A percentile compares a stretch with the other conserved stretches of the same genome.
These are phyloP conservation scores for Xenopus petersii DNA, from an alignment of 2,797 vertebrate genomes.

Conservation along the genomic window DNA sequence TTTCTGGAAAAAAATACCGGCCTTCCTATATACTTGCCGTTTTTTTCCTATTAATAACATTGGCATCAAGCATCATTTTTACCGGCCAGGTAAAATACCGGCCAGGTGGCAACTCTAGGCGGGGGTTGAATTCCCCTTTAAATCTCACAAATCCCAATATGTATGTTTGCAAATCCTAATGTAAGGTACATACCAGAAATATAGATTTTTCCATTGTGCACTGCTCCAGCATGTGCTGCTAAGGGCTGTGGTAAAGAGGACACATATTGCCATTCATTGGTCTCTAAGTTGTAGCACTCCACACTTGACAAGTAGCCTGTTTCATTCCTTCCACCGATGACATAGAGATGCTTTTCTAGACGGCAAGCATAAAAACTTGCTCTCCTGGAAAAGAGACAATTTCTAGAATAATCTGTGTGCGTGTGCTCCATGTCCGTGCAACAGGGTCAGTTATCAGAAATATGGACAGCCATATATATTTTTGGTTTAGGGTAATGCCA, in stretches of 20 bases:
- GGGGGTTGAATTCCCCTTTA: too few species aligned
- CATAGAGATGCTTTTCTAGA: constrained; percentile 94
- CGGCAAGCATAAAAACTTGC: constrained; percentile 98
- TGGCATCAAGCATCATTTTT: too few species aligned
- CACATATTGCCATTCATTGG: constrained; percentile 96
- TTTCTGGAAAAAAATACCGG: too few species aligned
- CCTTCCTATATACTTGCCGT: too few species aligned
- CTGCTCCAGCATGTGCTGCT: constrained; percentile 92
- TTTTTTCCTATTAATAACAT: too few species aligned
- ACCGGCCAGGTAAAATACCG: too few species aligned
- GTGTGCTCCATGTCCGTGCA: not conserved
- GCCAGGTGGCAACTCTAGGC: too few species aligned
- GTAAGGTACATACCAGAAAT: constrained; percentile 85
- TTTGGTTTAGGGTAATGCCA: too few species aligned
- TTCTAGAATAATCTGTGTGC: not conserved
- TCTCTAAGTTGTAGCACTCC: constrained; percentile 96
- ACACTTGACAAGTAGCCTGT: constrained; percentile 95
- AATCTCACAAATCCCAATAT: too few species aligned
- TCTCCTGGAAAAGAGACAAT: constrained; percentile 74
- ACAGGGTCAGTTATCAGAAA: too few species aligned
- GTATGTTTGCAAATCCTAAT: too few species aligned
- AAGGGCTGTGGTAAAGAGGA: constrained; percentile 91
- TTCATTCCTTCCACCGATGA: constrained; percentile 95
- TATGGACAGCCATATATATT: too few species aligned
- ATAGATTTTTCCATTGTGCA: constrained; percentile 97